Percentiles rank a stretch among this genome's conserved stretches.
These are phyloP conservation scores for Martes martes DNA, from an alignment of 2,113 vertebrate genomes.

Conservation along the genomic window DNA sequence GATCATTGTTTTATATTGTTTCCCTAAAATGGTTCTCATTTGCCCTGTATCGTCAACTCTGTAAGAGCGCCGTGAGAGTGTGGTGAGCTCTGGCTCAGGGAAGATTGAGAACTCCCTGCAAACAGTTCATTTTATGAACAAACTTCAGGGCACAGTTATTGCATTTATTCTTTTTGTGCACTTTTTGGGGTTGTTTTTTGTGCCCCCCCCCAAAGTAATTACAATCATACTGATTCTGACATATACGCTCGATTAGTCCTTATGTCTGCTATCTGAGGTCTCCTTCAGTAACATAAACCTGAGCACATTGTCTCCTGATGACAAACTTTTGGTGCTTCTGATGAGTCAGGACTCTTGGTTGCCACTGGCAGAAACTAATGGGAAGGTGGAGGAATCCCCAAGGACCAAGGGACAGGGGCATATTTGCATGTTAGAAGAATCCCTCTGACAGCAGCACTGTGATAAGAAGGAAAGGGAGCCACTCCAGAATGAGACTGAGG, in stretches of 20 bases:
- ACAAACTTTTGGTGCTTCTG: neutral
- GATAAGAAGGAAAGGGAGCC: neutral
- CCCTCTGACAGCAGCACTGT: neutral
- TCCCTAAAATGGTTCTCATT: conserved; percentile 12
- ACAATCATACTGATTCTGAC: neutral
- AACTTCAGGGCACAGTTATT: neutral
- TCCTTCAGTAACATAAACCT: neutral
- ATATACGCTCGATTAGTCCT: neutral
- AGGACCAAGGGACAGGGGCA: neutral
- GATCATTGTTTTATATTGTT: neutral
- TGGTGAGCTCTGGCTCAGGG: neutral
- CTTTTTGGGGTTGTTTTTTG: neutral
- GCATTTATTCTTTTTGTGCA: neutral
- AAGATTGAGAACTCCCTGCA: neutral
- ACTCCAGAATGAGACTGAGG: neutral
- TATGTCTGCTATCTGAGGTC: neutral
- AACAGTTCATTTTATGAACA: neutral
- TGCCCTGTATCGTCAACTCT: neutral
- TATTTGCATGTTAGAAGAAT: conserved; percentile 1
- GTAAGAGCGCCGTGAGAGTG: neutral
- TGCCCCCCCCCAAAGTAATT: neutral
- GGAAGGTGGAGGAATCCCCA: neutral
- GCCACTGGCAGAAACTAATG: conserved; percentile 26
- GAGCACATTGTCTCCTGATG: neutral
- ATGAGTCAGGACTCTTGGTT: conserved; percentile 4